Evolutionary conservation across 2,797 vertebrate genomes (phyloP), one percentile per base, ranked within the genome.

Genomic region (Helostoma temminkii): DNA sequence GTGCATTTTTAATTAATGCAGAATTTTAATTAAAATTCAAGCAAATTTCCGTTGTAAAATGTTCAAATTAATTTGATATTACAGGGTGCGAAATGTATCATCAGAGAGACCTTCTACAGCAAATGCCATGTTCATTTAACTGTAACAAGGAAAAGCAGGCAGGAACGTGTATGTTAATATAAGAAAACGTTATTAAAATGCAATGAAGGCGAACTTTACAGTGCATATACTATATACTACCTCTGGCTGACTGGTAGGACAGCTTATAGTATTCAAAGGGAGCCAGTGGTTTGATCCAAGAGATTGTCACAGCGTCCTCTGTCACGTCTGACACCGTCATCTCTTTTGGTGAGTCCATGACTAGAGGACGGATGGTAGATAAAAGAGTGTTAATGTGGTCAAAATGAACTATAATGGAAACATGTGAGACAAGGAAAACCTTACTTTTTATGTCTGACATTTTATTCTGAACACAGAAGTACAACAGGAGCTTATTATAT

Each of bases 221-320:
- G 39, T 5, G 6, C n/a, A n/a, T 46, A 32, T 56, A 30, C n/a
- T 26, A 43, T 8, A 8, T 1, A 3, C 11, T 88, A 98, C 97
- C 96, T 97, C 94, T 95, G 0, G 91, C 92, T 6, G 96, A 95
- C 47, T 94, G 93, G 85, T 96, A 97, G 6, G 96, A 96, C 68
- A 99, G 93, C 68, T 96, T 96, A 22, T 99, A 99, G 86, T 98
- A 96, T 82, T 98, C 96, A 4, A 98, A 96, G 7, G 92, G 65
- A 66, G 97, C 94, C 0, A 94, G 52, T 0, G 98, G 97, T 79
- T 92, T 93, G 64, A 91, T 94, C 98, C 98, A 99, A 53, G 94
- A 95, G 68, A 99, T 64, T 0, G 78, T 92, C 80, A 98, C 88
- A 0, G 95, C 93, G 61, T 97, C 95, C 74, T 98, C 96, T 0